Evolutionary conservation across 2,888 invertebrate species (phyloP).

Genomic region (Acronicta aceris): DNA sequence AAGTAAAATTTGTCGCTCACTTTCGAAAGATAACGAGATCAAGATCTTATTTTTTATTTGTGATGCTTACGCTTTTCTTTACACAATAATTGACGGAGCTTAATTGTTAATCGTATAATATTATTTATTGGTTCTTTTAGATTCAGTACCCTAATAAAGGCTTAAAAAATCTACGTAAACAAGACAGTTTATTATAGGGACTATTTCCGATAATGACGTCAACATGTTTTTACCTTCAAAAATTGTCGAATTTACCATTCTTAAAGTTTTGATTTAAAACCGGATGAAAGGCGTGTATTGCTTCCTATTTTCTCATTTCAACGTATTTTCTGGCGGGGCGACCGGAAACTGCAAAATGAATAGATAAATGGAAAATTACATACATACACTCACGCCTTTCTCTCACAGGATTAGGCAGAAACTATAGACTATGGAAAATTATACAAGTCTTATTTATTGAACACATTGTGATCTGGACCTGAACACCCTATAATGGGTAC

Average conservation of each 20-base stretch:
- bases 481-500: too few relatives aligned
- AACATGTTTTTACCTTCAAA: not conserved
- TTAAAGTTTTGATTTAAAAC: not conserved
- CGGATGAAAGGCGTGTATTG: not conserved
- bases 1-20: slow-evolving; percentile 10
- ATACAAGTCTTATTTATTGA: too few relatives aligned
- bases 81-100: not conserved
- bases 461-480: too few relatives aligned
- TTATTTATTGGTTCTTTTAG: not conserved
- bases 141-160: not conserved
- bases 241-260: not conserved
- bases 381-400: too few relatives aligned
- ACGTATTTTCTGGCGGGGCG: not conserved
- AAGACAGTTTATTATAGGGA: not conserved
- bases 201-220: not conserved
- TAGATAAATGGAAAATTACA: too few relatives aligned
- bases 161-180: not conserved
- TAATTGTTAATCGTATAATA: not conserved
- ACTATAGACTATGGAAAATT: too few relatives aligned
- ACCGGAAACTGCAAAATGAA: too few relatives aligned
- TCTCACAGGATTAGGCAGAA: too few relatives aligned
- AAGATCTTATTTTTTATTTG: too few relatives aligned
- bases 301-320: too few relatives aligned
- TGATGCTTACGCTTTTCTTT: too few relatives aligned
- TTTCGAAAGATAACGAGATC: slow-evolving; percentile 1